phyloP scores from a whole-genome alignment of 2,888 invertebrate species.

The Lypha dubia region DNA sequence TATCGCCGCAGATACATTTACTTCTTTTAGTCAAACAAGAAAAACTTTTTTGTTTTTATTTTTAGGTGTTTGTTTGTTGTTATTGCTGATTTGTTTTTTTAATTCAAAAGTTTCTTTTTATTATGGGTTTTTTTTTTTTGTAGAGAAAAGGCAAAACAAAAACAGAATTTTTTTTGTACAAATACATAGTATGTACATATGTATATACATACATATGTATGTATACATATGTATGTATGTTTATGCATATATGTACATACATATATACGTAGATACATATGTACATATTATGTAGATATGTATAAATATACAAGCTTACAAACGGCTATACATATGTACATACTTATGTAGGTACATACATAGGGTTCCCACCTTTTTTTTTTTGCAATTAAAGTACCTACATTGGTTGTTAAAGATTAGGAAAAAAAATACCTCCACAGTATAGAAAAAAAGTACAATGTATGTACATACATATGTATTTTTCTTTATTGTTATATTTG shows the following conservation, averaged over 20 bases:
- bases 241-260: not conserved
- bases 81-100: slow-evolving; percentile 56
- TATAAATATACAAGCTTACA: not conserved
- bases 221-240: too few species aligned
- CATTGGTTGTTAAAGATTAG: too few species aligned
- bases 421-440: too few species aligned
- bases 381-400: not conserved
- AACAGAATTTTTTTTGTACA: slow-evolving; percentile 18
- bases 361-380: slow-evolving; percentile 16
- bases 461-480: too few species aligned
- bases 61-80: slow-evolving; percentile 64
- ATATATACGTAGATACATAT: not conserved
- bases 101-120: slow-evolving; percentile 36
- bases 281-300: not conserved
- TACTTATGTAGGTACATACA: not conserved
- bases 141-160: slow-evolving; percentile 22
- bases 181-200: not conserved
- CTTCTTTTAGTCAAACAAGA: slow-evolving; percentile 72
- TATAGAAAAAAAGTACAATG: too few species aligned
- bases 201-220: not conserved
- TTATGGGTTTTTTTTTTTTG: not conserved
- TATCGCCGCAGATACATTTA: slow-evolving; percentile 74
- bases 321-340: not conserved
- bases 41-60: slow-evolving; percentile 45
- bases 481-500: too few species aligned